Evolutionary conservation across 2,113 vertebrate genomes (phyloP), one percentile per base, ranked within the genome.

Genomic region (Archilochus colubris): DNA sequence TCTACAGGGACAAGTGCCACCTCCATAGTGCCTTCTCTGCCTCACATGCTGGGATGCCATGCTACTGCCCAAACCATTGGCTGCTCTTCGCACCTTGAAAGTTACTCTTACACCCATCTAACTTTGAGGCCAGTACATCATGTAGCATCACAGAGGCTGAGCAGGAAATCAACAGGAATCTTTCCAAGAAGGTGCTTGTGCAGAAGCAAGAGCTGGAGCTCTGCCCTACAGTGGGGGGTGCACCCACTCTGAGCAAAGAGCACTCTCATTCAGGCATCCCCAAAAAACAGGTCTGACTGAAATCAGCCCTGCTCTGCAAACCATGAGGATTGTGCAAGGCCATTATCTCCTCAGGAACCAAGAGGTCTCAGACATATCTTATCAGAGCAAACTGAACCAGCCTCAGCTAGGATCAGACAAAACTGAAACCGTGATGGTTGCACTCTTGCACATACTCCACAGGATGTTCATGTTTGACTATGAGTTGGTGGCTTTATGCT

Each of bases 171-270:
- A 76, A 58, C 12, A 50, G 15, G 44, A 10, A 31, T 59, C 15
- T 9, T 31, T 50, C 44, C 24, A 86, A 69, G 22, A 23, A 88
- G 18, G 15, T 4, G 1, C 30, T 23, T 38, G 23, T 24, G 64
- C 46, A 70, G 50, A 74, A 38, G 19, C 24, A 40, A 36, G 36
- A 57, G 46, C 70, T 61, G 66, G 27, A 86, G 33, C 31, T 28
- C 24, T 46, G 3, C 7, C 6, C 33, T 59, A 55, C 3, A 5
- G 25, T 58, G 21, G 21, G 0, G 1, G 36, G 24, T 40, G 36
- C 15, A 21, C 25, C 48, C 6, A 3, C 38, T 58, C 38, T 22
- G 44, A 22, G 30, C 3, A 19, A 84, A 27, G 14, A 33, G 30
- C 23, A 18, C 36, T 53, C 17, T 33, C 14, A 15, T 27, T 62